These are phyloP conservation scores for Poliocrania exsul DNA, from an alignment of 2,797 vertebrate genomes.

Conservation along the genomic window DNA sequence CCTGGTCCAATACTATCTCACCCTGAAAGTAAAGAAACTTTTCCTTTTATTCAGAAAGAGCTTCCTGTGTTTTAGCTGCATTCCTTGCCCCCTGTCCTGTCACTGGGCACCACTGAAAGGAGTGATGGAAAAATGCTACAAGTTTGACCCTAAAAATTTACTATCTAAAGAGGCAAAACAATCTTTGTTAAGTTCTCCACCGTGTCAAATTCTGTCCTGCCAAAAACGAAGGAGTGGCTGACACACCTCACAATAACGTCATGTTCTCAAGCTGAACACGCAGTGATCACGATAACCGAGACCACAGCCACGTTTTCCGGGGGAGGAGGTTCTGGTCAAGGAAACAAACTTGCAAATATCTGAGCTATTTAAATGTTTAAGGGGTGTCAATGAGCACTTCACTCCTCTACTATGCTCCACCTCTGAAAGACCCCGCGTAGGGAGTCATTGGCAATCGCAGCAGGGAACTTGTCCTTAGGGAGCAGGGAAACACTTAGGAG, in stretches of 20 bases:
- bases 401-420: not conserved
- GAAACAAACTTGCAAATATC: not conserved
- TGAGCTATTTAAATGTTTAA: not conserved
- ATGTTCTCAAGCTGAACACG: not conserved
- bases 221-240: not conserved
- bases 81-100: rapidly evolving
- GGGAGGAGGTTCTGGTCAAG: not conserved
- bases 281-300: rapidly evolving
- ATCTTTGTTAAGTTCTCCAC: not conserved
- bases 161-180: not conserved
- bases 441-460: rapidly evolving
- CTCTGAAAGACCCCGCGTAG: not conserved
- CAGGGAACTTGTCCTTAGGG: not conserved
- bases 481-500: not conserved
- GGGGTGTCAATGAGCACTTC: not conserved
- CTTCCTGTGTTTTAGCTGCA: not conserved
- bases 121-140: not conserved
- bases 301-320: not conserved
- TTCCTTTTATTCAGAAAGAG: not conserved
- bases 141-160: not conserved
- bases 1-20: not conserved
- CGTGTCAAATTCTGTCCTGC: not conserved
- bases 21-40: not conserved
- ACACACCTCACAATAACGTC: not conserved
- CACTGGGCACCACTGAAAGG: not conserved